Evolutionary conservation across 1,140 invertebrate genomes (phyloP), one percentile per base, ranked within the genome.

Genomic region (Trinorchestia longiramus): DNA sequence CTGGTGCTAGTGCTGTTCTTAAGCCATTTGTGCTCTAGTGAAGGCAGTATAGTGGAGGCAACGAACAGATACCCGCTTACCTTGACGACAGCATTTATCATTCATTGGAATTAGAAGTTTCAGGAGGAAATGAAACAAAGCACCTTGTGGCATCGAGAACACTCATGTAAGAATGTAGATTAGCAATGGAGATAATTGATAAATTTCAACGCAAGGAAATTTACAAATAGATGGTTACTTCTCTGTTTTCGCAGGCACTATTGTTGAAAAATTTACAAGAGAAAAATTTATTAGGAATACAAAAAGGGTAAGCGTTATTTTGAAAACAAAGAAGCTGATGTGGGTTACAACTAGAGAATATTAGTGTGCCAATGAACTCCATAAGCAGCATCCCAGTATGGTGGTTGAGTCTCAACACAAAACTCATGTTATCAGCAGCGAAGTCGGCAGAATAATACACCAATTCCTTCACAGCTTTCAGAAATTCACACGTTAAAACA

Each of bases 21-120:
- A 90, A 90, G 88, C 88, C n/a, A 90, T 8, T 90, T 90, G 88
- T 90, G 88, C 88, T 41, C 88, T 90, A 90, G 41, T 90, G 88
- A 90, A 90, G n/a, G 43, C 88, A 28, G n/a, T 90, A 42, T 41
- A 90, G 88, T 90, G 88, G 36, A 43, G 43, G 88, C 88, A 90
- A 90, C 88, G 43, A 17, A 90, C 43, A 42, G 43, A 43, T 43
- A 43, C n/a, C 88, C 4, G 88, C 88, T 90, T 90, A 90, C 88
- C 88, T 90, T 42, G 62, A 77, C 88, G 28, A 36, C 88, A 42
- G 23, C 43, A 41, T 90, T 90, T 90, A 90, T 90, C 41, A 17
- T 43, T 43, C n/a, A 42, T 90, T 77, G 62, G 62, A 90, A 41
- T 90, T 90, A 42, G n/a, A 90, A 42, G n/a, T 43, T 42, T 90